Evolutionary conservation across 2,113 vertebrate species (phyloP).

Genomic region (Speoplatyrhinus poulsoni): DNA sequence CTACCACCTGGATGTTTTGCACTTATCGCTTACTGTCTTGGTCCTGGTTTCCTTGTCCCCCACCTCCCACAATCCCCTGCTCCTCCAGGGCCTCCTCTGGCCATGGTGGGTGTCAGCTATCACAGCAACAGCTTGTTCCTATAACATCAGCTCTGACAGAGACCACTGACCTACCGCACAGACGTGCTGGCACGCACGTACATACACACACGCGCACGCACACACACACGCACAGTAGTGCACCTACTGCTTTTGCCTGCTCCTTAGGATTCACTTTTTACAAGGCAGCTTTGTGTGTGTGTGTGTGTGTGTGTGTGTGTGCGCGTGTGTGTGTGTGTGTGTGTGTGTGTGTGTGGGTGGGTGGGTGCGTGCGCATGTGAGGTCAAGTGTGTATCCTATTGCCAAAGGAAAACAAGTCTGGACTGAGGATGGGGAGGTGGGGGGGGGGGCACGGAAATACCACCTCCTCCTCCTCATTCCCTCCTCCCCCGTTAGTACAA

Average conservation of each 20-base stretch:
- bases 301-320: conserved; percentile 15
- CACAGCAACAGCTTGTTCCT: conserved; percentile 83
- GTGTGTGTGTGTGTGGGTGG: conserved; percentile 1
- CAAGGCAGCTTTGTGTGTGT: conserved; percentile 60
- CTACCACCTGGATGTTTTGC: neutral
- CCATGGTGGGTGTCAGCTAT: conserved; percentile 78
- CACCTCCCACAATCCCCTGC: conserved; percentile 11
- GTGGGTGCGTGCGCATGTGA: neutral
- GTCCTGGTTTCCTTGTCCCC: conserved; percentile 5
- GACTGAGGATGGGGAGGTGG: conserved; percentile 32
- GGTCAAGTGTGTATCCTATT: neutral
- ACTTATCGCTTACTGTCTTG: conserved; percentile 7
- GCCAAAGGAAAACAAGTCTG: conserved; percentile 47
- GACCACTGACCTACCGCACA: conserved; percentile 63
- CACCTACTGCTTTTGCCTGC: conserved; percentile 42
- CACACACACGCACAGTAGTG: conserved; percentile 16
- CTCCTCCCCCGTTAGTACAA: neutral
- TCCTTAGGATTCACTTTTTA: conserved; percentile 61
- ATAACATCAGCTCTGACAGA: conserved; percentile 80
- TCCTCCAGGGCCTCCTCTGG: conserved; percentile 38
- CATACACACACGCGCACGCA: conserved; percentile 14
- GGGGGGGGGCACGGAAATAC: neutral
- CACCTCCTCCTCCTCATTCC: conserved; percentile 12
- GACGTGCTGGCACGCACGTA: conserved; percentile 13
- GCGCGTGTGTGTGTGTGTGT: conserved; percentile 4